Base-by-base conservation (phyloP, 2,888 invertebrate species). In the Amorpha juglandis region DNA sequence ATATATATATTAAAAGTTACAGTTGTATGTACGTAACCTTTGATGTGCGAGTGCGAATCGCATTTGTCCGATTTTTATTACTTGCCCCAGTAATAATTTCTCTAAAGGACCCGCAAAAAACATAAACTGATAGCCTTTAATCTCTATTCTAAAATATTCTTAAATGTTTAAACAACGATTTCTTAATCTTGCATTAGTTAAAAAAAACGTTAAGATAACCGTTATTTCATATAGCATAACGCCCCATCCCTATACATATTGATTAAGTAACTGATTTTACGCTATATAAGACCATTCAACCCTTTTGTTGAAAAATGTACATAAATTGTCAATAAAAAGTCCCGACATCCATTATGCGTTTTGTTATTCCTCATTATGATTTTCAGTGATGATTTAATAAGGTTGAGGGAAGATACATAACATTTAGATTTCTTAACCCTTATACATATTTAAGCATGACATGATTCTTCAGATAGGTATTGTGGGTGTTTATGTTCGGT, bases 251-350 rank as follows among this genome's bases (percentile, higher is more conserved):
- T 47, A 63, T 45, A 38, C 16, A 65, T 63, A 66, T 66, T 63
- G 63, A 66, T 66, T 35, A 53, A 47, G 38, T 8, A 65, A 65
- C 52, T 42, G 63, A 66, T 66, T 66, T 53, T 62, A 16, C 12
- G 52, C 63, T 62, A 62, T 50, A 51, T 51, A 65, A n/a, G n/a
- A n/a, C n/a, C n/a, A n/a, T n/a, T n/a, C n/a, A n/a, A n/a, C n/a
- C 33, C 62, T 45, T 48, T 65, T 62, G 65, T 65, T n/a, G 50
- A 65, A 38, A 51, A 65, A 65, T 62, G 62, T 51, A 62, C 65
- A 65, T 62, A 58, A 42, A 16, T 55, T 53, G 47, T 33, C 19
- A 64, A 62, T 58, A 62, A 51, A 64, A 48, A 21, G 21, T 51
- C 33, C 19, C 19, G 42, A 19, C 21, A 58, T 14, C 42, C 12